A percentile compares a stretch with the other conserved stretches of the same genome.
phyloP scores from a whole-genome alignment of 2,113 vertebrate genomes.

The Otus sunia region DNA sequence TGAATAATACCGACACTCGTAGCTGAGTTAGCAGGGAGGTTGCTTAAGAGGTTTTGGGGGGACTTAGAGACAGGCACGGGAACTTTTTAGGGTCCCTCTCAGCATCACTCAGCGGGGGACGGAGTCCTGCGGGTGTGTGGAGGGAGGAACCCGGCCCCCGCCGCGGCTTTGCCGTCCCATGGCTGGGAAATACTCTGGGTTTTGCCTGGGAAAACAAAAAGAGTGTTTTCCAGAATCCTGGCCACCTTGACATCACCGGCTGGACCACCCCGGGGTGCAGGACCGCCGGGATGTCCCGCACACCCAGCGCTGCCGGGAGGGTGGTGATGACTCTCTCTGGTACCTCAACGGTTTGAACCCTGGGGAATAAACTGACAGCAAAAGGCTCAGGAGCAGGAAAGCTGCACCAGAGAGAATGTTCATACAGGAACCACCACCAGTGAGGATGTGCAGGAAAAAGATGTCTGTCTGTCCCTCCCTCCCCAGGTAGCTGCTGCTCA shows the following conservation, averaged over 20 bases:
- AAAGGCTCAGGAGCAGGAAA: not conserved
- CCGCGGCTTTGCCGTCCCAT: not conserved
- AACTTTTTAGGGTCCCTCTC: not conserved
- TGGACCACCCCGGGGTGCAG: not conserved
- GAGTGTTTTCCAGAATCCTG: not conserved
- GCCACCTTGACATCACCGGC: not conserved
- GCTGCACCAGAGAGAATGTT: not conserved
- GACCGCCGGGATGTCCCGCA: accelerated
- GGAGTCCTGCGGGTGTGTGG: accelerated
- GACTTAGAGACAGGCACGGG: not conserved
- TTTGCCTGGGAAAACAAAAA: not conserved
- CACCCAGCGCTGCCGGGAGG: not conserved
- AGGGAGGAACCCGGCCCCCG: not conserved
- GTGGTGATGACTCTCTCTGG: too few species aligned
- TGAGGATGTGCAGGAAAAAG: not conserved
- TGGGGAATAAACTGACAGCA: not conserved
- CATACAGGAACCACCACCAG: not conserved
- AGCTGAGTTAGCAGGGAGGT: not conserved
- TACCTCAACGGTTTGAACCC: not conserved
- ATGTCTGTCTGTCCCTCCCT: not conserved
- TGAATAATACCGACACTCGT: accelerated
- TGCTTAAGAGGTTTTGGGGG: not conserved
- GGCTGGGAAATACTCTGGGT: not conserved
- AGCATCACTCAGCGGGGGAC: not conserved
- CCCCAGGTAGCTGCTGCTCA: not conserved